Conservation (phyloP, 2,797 vertebrate species). For the Hippopotamyrus pictus region DNA sequence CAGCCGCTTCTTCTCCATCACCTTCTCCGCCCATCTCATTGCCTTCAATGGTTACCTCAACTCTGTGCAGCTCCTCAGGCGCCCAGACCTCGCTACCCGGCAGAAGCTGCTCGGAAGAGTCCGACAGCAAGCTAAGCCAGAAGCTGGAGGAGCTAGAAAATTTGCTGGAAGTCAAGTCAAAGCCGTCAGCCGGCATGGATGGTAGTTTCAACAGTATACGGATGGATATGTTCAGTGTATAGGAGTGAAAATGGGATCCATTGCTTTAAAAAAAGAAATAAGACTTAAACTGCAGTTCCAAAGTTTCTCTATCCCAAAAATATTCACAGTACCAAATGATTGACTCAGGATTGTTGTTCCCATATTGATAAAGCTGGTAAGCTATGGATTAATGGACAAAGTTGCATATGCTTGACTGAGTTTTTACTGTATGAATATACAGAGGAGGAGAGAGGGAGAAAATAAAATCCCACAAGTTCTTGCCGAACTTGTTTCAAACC, state of each 20-base stretch:
- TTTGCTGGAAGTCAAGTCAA: conserved; percentile 98
- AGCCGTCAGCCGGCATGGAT: conserved; percentile 96
- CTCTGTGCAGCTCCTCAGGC: conserved; percentile 99
- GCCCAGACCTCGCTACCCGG: conserved; percentile 99
- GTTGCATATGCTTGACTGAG: conserved; percentile 99
- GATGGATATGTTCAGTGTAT: conserved; percentile 99
- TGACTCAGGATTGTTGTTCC: conserved; percentile 99
- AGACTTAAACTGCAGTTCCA: conserved; percentile 99
- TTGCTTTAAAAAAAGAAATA: conserved; percentile 95
- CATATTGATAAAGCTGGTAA: conserved; percentile 99
- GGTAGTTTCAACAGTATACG: conserved; percentile 99
- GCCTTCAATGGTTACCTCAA: conserved; percentile 99
- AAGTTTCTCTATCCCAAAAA: conserved; percentile 99
- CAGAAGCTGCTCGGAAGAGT: conserved; percentile 99
- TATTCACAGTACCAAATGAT: conserved; percentile 99
- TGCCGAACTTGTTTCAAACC: conserved; percentile 99
- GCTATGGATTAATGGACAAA: conserved; percentile 97
- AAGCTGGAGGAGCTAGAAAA: conserved; percentile 99
- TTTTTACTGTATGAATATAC: conserved; percentile 98
- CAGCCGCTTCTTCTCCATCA: conserved; percentile 99
- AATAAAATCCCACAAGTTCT: conserved; percentile 92
- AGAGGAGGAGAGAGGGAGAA: conserved; percentile 76
- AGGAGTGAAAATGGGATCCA: conserved; percentile 99
- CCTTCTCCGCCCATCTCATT: conserved; percentile 97
- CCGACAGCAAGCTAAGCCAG: conserved; percentile 99